Evolutionary conservation across 2,113 vertebrate genomes (phyloP), one percentile per base, ranked within the genome.

Genomic region (Myxocyprinus asiaticus): DNA sequence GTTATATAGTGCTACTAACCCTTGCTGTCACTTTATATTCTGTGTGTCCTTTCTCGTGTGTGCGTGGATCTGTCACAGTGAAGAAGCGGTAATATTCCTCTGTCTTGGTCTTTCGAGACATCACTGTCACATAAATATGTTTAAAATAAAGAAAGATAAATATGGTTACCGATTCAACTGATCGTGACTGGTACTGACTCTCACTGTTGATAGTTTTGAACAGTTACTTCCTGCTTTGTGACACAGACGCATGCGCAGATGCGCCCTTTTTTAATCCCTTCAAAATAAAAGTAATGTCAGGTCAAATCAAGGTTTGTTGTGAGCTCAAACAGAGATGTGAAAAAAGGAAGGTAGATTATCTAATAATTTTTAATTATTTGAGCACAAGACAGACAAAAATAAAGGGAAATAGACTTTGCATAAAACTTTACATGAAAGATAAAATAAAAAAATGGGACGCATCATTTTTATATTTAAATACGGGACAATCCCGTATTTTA

Each of bases 21-120:
- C 95, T 90, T 2, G 95, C 96, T 8, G 91, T 91, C 51, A 97
- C 94, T 94, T 93, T 95, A 86, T 97, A 97, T 78, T 96, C 96
- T 2, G 96, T 97, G 92, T 95, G 91, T 76, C 96, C 96, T 80
- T 95, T 96, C 78, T 95, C 94, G 85, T 97, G 94, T 17, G 90
- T 89, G 43, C 95, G 92, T 45, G 93, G 90, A 2, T 96, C 95
- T 4, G 91, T 91, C n/a, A 97, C 96, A 2, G 89, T 82, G 65
- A 95, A 97, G 76, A 92, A 94, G 0, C 96, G 92, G 68, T 93
- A 81, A 78, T 94, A 93, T 78, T 96, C 95, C 53, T 96, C 95
- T 85, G 94, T 95, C 85, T 95, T 96, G 0, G 75, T 43, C 81
- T 92, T 94, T 4, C 94, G 90, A 74, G 95, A 95, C 95, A 97